Percentiles rank a stretch among this genome's conserved stretches.
phyloP scores from a whole-genome alignment of 2,888 invertebrate genomes.

The Andrena camellia region DNA sequence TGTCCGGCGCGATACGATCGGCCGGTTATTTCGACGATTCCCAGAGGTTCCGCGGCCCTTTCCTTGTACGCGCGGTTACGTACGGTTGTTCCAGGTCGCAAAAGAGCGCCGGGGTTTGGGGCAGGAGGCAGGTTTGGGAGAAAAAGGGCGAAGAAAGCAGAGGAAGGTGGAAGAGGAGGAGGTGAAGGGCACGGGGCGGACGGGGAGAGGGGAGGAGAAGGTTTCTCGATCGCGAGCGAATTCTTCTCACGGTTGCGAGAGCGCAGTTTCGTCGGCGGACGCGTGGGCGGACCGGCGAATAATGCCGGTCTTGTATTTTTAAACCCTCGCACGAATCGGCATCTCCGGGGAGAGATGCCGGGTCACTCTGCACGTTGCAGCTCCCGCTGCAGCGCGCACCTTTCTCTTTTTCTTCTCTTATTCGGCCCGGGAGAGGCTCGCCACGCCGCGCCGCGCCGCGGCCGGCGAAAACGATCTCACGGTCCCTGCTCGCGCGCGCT shows the following conservation, averaged over 20 bases:
- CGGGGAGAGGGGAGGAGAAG: constrained; percentile 25
- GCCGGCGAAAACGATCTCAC: constrained; percentile 74
- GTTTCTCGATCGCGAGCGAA: constrained; percentile 73
- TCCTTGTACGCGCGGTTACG: constrained; percentile 41
- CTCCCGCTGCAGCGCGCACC: constrained; percentile 64
- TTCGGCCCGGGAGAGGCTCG: constrained; percentile 43
- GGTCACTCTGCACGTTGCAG: constrained; percentile 61
- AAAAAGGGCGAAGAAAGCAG: constrained; percentile 38
- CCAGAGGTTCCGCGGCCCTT: constrained; percentile 52
- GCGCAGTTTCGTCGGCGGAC: constrained; percentile 71
- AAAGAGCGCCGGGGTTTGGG: constrained; percentile 21
- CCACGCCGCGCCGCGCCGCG: constrained; percentile 32
- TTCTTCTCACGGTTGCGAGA: constrained; percentile 80
- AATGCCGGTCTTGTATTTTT: constrained; percentile 77
- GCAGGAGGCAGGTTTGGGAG: constrained; percentile 51
- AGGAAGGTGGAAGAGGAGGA: not conserved
- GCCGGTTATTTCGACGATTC: constrained; percentile 66
- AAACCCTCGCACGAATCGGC: constrained; percentile 72
- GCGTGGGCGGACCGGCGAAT: constrained; percentile 80
- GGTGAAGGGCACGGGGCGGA: not conserved
- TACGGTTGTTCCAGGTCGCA: constrained; percentile 65
- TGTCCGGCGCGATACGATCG: constrained; percentile 55
- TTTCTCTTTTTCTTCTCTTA: constrained; percentile 69
- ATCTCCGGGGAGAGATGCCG: constrained; percentile 56
- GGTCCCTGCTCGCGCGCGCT: constrained; percentile 53